These are phyloP conservation scores for Drosophila orena DNA, from an alignment of 1,140 invertebrate species.

Conservation along the genomic window DNA sequence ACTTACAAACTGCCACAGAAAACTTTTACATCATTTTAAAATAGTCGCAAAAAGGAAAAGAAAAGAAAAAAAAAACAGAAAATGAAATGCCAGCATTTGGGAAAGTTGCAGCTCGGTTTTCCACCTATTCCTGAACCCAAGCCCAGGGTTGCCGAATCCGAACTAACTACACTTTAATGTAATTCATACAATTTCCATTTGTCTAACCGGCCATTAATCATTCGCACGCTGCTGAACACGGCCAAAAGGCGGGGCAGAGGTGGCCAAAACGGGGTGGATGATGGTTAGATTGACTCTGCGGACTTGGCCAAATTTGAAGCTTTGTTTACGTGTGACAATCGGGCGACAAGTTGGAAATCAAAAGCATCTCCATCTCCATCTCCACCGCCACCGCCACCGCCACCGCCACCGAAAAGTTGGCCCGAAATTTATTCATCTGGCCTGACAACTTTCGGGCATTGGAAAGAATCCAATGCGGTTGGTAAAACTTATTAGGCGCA, in stretches of 20 bases:
- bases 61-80: slow-evolving; percentile 17
- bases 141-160: slow-evolving; percentile 39
- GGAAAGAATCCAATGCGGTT: slow-evolving; percentile 61
- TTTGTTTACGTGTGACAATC: slow-evolving; percentile 82
- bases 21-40: slow-evolving; percentile 58
- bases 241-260: slow-evolving; percentile 19
- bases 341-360: slow-evolving; percentile 78
- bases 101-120: slow-evolving; percentile 49
- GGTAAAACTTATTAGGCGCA: slow-evolving; percentile 75
- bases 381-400: not conserved
- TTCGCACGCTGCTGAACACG: slow-evolving; percentile 76
- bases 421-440: slow-evolving; percentile 76
- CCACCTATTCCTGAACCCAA: slow-evolving; percentile 1
- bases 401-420: slow-evolving; percentile 18
- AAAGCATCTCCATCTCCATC: slow-evolving; percentile 50
- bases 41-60: not conserved
- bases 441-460: slow-evolving; percentile 53
- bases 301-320: slow-evolving; percentile 68
- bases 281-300: slow-evolving; percentile 24
- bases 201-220: slow-evolving; percentile 79
- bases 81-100: slow-evolving; percentile 32
- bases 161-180: slow-evolving; percentile 83
- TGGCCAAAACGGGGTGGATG: slow-evolving; percentile 10
- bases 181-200: slow-evolving; percentile 83
- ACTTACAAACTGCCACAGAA: slow-evolving; percentile 33